A percentile compares a stretch with the other conserved stretches of the same genome.
phyloP scores from a whole-genome alignment of 1,140 invertebrate genomes.

The Aphelenchoides besseyi region DNA sequence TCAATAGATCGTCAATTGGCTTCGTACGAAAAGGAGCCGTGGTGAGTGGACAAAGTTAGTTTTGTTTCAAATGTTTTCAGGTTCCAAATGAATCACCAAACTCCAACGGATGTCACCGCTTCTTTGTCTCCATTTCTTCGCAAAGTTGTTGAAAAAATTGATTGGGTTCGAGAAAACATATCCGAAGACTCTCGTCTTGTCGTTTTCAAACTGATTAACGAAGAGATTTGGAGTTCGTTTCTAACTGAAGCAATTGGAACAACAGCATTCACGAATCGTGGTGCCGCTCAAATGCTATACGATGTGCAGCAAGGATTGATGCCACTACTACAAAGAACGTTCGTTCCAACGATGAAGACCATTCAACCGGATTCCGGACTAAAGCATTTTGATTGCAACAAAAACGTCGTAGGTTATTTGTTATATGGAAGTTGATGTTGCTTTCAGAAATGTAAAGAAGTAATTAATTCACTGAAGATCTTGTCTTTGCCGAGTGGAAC shows the following conservation, averaged over 20 bases:
- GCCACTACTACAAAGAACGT: slow-evolving; percentile 35
- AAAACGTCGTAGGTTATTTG: slow-evolving; percentile 5
- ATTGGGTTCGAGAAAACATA: slow-evolving; percentile 34
- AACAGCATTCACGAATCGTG: slow-evolving; percentile 41
- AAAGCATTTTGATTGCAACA: slow-evolving; percentile 1
- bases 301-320: slow-evolving; percentile 39
- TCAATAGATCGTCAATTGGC: slow-evolving; percentile 30
- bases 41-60: slow-evolving; percentile 26
- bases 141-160: slow-evolving; percentile 28
- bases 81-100: slow-evolving; percentile 31
- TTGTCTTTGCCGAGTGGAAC: slow-evolving; percentile 39
- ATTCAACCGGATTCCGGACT: slow-evolving; percentile 3
- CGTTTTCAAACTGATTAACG: slow-evolving; percentile 38
- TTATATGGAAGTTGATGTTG: background rate
- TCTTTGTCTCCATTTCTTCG: slow-evolving; percentile 34
- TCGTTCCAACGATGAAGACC: background rate
- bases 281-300: slow-evolving; percentile 43
- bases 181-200: slow-evolving; percentile 41
- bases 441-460: slow-evolving; percentile 40
- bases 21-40: slow-evolving; percentile 26
- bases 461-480: slow-evolving; percentile 38
- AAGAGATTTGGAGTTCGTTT: slow-evolving; percentile 42
- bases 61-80: slow-evolving; percentile 15
- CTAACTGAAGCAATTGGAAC: slow-evolving; percentile 22
- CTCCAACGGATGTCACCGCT: slow-evolving; percentile 35